phyloP scores from a whole-genome alignment of 2,888 invertebrate species.

The Oscheius onirici region DNA sequence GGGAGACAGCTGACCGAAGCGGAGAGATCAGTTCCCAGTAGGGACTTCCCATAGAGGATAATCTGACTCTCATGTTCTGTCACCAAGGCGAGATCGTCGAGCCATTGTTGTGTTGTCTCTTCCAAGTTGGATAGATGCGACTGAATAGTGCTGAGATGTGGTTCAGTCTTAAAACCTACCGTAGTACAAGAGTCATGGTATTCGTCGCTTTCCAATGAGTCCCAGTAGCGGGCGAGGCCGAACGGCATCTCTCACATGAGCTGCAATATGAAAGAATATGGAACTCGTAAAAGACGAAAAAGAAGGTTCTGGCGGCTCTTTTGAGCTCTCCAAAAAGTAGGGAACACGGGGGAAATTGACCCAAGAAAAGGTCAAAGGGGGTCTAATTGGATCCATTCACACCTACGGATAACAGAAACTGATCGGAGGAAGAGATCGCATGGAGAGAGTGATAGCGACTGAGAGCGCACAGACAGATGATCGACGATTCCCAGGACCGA shows the following conservation, averaged over 20 bases:
- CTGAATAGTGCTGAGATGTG: too few relatives aligned
- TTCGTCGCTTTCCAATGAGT: constrained; percentile 47
- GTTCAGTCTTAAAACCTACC: constrained; percentile 1
- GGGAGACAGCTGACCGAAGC: neutral
- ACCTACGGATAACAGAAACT: constrained; percentile 32
- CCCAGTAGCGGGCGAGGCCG: constrained; percentile 51
- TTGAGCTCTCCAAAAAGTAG: neutral
- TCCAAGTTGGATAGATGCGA: constrained; percentile 13
- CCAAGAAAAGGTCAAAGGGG: constrained; percentile 1
- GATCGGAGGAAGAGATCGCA: constrained; percentile 9
- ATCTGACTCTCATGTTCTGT: constrained; percentile 61
- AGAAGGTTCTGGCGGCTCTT: constrained; percentile 12
- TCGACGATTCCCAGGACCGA: constrained; percentile 14
- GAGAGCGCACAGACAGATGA: constrained; percentile 23
- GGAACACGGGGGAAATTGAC: neutral
- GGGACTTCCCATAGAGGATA: constrained; percentile 63
- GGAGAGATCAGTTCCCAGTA: constrained; percentile 31
- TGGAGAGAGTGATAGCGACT: neutral
- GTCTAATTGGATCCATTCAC: constrained; percentile 27
- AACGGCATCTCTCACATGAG: constrained; percentile 32
- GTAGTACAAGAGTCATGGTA: constrained; percentile 13
- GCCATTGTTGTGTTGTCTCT: constrained; percentile 46
- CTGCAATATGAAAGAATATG: neutral
- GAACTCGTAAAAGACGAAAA: neutral
- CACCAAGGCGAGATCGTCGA: constrained; percentile 39